Base-by-base conservation (phyloP, 2,888 invertebrate species). In the Cylindroiulus punctatus region DNA sequence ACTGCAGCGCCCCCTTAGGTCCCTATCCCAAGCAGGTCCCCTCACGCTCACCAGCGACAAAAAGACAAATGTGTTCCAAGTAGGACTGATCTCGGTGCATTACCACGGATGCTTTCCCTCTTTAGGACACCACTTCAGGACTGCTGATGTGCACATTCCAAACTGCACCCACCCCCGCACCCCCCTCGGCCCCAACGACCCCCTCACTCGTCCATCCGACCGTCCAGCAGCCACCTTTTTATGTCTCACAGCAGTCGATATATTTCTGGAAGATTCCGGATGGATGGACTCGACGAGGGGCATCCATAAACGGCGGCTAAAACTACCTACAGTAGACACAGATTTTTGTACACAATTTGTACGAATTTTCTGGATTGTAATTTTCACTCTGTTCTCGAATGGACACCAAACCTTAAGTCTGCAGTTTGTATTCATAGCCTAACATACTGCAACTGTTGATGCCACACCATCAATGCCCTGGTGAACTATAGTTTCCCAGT, bases 71-170 rank as follows among this genome's bases (percentile, higher is more conserved):
- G 76, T 17, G 76, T 17, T 12, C 30, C 14, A 76, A 76, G 76
- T 76, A 76, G 30, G 76, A 76, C 30, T 76, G 76, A 76, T 76
- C 76, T 26, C 14, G 26, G 26, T 76, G 76, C 76, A 76, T 76
- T 76, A 76, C 76, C 30, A 30, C 10, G 12, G 65, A 65, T 65
- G 65, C 36, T 36, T 36, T 36, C 3, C 36, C 36, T 36, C 65
- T 65, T 65, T 52, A 19, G 26, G 22, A 65, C 65, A 65, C 12
- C 26, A 65, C 22, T 65, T 65, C 26, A 76, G 76, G 5, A 19
- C 57, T 65, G 26, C 57, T 3, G 57, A 65, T 65, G 26, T 22
- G 22, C 22, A 22, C 57, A 65, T 22, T 22, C 22, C 22, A 8
- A 22, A 22, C 76, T 30, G 32, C 76, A 22, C 65, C 22, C 65